phyloP scores from a whole-genome alignment of 2,888 invertebrate genomes.

The Podabrus alpinus region DNA sequence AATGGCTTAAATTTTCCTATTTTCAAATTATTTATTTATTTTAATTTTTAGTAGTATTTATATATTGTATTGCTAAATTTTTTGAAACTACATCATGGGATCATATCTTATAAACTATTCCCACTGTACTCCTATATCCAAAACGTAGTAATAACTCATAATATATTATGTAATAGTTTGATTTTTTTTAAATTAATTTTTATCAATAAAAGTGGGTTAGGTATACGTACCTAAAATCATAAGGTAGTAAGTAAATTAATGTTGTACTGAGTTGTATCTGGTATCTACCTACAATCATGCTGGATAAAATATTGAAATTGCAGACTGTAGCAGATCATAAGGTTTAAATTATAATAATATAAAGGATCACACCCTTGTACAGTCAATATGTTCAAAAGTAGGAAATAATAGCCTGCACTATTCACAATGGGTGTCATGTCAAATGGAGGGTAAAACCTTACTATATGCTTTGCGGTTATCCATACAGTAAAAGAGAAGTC shows the following conservation, averaged over 20 bases:
- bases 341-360: slow-evolving; percentile 24
- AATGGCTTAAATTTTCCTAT: too few species aligned
- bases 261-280: neutral
- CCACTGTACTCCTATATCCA: too few species aligned
- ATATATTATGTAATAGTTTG: neutral
- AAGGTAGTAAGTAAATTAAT: neutral
- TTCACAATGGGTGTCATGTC: slow-evolving; percentile 54
- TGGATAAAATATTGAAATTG: neutral
- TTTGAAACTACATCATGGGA: neutral
- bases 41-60: too few species aligned
- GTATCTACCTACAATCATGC: neutral
- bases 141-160: too few species aligned
- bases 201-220: neutral
- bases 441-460: slow-evolving; percentile 37
- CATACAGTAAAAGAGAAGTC: slow-evolving; percentile 19
- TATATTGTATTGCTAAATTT: neutral
- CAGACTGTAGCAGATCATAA: slow-evolving; percentile 17
- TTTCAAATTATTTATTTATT: too few species aligned
- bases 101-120: neutral
- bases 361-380: slow-evolving; percentile 46
- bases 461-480: slow-evolving; percentile 27
- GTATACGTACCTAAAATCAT: neutral
- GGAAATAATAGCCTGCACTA: slow-evolving; percentile 52
- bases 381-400: slow-evolving; percentile 54
- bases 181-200: neutral